Evolutionary conservation across 2,797 vertebrate genomes (phyloP), one percentile per base, ranked within the genome.

Genomic region (Siniperca obscura): DNA sequence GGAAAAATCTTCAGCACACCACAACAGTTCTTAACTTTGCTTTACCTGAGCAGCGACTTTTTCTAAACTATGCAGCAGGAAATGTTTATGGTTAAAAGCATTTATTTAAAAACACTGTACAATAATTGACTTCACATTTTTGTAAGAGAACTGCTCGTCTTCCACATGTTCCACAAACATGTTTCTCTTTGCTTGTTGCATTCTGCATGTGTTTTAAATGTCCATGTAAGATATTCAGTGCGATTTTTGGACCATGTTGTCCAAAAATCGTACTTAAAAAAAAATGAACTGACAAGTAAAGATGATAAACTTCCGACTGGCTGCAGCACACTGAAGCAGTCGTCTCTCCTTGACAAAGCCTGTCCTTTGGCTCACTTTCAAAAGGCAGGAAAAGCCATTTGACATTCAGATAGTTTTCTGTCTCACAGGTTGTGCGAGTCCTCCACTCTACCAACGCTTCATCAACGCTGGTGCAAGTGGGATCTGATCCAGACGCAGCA

Each of bases 31-130:
- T 44, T 7, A 48, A 70, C 56, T 71, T 64, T 22, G 3, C 21
- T 62, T 16, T 66, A 34, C 16, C 13, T 16, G 19, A 73, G 27
- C 1, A n/a, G 56, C 19, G 64, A 46, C 7, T 7, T 42, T 7
- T n/a, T 55, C 22, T 61, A 12, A 64, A 76, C 8, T 34, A 75
- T 0, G 22, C 5, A 67, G 5, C 22, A 70, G 13, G 40, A 70
- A 65, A 62, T 59, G 22, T 61, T 74, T 56, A 75, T 25, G 30
- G 22, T 70, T 88, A 77, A 88, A 94, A 94, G 46, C 44, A 83
- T 94, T 94, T 94, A 94, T 93, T 94, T 46, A 82, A 87, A 86
- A 78, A 70, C n/a, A 86, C 65, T 68, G 34, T 46, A 89, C 74
- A 91, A 60, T 6, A 34, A 70, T 56, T 62, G 2, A 78, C 7